phyloP scores from a whole-genome alignment of 1,140 invertebrate species.

The Berghia stephanieae region DNA sequence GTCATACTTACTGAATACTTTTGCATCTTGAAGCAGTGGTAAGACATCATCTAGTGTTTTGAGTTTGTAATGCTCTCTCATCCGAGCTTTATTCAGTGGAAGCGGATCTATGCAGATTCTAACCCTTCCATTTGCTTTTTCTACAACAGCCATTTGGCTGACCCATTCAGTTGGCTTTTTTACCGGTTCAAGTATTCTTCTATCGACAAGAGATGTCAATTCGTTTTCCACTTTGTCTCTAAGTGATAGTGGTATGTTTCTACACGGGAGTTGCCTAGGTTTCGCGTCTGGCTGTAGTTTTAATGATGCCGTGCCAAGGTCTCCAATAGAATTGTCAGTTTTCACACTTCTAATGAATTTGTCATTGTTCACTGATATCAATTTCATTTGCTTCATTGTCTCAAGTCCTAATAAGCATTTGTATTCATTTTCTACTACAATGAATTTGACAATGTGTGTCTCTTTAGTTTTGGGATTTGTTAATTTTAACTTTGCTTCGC shows the following conservation, averaged over 20 bases:
- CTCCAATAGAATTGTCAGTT: not conserved
- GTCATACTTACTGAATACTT: constrained; percentile 46
- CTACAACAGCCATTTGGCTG: constrained; percentile 30
- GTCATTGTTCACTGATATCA: not conserved
- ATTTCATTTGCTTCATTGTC: not conserved
- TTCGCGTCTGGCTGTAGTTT: not conserved
- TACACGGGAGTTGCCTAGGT: not conserved
- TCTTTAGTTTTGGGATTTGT: not conserved
- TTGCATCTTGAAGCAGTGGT: constrained; percentile 36
- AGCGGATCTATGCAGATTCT: constrained; percentile 34
- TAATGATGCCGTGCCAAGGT: not conserved
- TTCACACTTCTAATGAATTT: not conserved
- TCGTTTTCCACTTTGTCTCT: not conserved
- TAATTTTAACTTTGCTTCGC: not conserved
- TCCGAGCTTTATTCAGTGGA: constrained; percentile 16
- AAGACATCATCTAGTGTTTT: constrained; percentile 35
- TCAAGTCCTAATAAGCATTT: not conserved
- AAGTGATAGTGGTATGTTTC: constrained; percentile 1
- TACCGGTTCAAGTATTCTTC: constrained; percentile 47
- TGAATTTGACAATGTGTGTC: not conserved
- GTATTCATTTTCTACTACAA: not conserved
- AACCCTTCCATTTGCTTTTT: constrained; percentile 30
- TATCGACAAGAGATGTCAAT: not conserved
- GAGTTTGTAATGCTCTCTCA: constrained; percentile 15
- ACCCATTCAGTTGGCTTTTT: constrained; percentile 45